Conservation (phyloP, 2,113 vertebrate species). For the Platanista minor region DNA sequence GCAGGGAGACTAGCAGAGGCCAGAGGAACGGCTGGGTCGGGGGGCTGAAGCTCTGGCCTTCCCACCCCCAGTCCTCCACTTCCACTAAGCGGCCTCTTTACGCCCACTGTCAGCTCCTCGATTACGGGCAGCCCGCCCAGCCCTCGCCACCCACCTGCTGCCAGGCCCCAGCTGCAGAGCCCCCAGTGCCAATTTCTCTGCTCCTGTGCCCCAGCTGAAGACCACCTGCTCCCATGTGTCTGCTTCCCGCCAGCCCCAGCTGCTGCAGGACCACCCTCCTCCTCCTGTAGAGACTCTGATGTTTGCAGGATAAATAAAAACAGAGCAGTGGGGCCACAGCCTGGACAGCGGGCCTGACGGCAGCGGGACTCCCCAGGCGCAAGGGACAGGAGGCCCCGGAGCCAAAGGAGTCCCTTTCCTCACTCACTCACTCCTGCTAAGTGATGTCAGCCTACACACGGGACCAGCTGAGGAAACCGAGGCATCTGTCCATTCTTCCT, state of each 20-base stretch:
- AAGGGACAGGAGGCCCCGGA: neutral
- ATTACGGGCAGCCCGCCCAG: no score
- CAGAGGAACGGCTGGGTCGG: no score
- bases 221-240: neutral
- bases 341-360: neutral
- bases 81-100: no score
- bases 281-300: neutral
- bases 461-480: neutral
- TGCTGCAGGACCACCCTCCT: neutral
- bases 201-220: neutral
- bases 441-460: neutral
- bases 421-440: neutral
- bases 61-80: no score
- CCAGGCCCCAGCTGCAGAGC: neutral
- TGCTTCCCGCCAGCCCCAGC: neutral
- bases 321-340: neutral
- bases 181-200: neutral
- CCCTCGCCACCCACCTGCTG: neutral
- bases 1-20: neutral
- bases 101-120: no score
- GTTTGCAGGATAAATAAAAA: neutral
- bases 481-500: neutral
- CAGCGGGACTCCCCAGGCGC: neutral
- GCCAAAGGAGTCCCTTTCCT: neutral
- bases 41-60: no score